phyloP scores from a whole-genome alignment of 2,888 invertebrate species.

The Allolobophora icterica region DNA sequence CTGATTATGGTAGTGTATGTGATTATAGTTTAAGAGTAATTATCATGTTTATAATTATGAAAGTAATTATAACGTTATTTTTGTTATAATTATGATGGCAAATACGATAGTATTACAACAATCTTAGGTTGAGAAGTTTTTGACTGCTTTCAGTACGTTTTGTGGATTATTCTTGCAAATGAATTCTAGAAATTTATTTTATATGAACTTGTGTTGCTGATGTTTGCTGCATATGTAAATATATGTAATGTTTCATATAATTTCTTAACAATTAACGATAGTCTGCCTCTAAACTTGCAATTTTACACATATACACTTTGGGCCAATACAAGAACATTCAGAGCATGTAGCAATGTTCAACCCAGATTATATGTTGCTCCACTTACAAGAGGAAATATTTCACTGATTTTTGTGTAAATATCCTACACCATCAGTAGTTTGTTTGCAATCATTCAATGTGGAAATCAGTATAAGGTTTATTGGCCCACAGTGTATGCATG shows the following conservation, averaged over 20 bases:
- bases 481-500: no score
- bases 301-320: not conserved
- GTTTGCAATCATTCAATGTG: not conserved
- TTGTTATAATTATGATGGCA: constrained; percentile 17
- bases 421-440: not conserved
- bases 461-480: no score
- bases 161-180: constrained; percentile 2
- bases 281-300: not conserved
- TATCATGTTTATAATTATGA: constrained; percentile 7
- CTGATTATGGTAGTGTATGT: not conserved
- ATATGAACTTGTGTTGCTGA: not conserved
- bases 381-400: not conserved
- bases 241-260: not conserved
- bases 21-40: not conserved
- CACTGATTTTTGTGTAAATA: not conserved
- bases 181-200: not conserved
- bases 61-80: constrained; percentile 8
- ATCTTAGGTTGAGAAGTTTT: not conserved
- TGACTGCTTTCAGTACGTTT: not conserved
- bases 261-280: not conserved
- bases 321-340: not conserved
- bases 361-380: not conserved
- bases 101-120: constrained; percentile 1
- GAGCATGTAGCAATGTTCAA: no score
- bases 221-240: not conserved